A percentile compares a stretch with the other conserved stretches of the same genome.
Conservation (phyloP, 2,888 invertebrate species). For the Diloba caeruleocephala region DNA sequence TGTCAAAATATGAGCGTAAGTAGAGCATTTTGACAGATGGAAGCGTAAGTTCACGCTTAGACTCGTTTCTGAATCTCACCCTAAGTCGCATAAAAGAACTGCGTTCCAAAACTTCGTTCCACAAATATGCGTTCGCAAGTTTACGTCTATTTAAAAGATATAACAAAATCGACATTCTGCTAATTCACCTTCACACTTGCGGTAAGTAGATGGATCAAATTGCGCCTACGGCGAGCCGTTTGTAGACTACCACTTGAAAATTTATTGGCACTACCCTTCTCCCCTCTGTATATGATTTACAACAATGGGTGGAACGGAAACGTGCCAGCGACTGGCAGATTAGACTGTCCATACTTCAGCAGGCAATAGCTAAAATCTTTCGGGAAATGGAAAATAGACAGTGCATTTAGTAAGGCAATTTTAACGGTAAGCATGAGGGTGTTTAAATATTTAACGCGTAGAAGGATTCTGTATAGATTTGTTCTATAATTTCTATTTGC, state of each 20-base stretch:
- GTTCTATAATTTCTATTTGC: slow-evolving; percentile 21
- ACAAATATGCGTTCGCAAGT: neutral
- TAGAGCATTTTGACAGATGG: too few relatives aligned
- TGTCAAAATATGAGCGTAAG: too few relatives aligned
- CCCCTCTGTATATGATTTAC: slow-evolving; percentile 56
- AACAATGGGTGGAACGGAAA: slow-evolving; percentile 59
- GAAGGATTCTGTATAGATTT: slow-evolving; percentile 9
- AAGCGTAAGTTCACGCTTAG: too few relatives aligned
- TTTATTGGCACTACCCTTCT: slow-evolving; percentile 62
- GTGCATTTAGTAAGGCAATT: slow-evolving; percentile 53
- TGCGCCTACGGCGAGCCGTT: slow-evolving; percentile 51
- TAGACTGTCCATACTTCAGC: slow-evolving; percentile 63
- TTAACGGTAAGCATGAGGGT: slow-evolving; percentile 46
- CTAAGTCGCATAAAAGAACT: too few relatives aligned
- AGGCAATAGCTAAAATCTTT: slow-evolving; percentile 64
- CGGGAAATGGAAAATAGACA: slow-evolving; percentile 60
- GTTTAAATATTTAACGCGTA: slow-evolving; percentile 15
- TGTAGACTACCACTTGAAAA: slow-evolving; percentile 64
- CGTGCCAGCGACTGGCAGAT: slow-evolving; percentile 59
- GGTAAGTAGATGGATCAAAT: slow-evolving; percentile 46
- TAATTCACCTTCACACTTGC: neutral
- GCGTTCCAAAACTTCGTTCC: too few relatives aligned
- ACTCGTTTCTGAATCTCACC: too few relatives aligned
- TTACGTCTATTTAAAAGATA: slow-evolving; percentile 1
- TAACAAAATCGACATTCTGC: slow-evolving; percentile 12